These are phyloP conservation scores for Malthinus flaveolus DNA, from an alignment of 2,888 invertebrate genomes.

Conservation along the genomic window DNA sequence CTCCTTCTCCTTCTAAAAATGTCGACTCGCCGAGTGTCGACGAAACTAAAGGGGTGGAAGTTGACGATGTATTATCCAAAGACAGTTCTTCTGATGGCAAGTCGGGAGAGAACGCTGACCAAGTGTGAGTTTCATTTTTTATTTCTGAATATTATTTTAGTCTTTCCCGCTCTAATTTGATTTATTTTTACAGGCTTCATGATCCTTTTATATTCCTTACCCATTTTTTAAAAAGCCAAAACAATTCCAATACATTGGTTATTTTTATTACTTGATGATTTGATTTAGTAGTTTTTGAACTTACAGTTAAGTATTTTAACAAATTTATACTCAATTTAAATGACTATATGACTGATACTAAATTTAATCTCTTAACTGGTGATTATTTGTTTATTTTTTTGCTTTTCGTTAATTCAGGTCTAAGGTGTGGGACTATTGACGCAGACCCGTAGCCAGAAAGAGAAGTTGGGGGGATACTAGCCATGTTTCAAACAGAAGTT, in stretches of 20 bases:
- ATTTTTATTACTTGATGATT: too few relatives aligned
- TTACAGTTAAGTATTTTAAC: too few relatives aligned
- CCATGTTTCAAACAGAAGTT: too few relatives aligned
- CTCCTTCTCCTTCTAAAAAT: conserved; percentile 39
- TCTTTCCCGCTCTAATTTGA: conserved; percentile 31
- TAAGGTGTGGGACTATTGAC: too few relatives aligned
- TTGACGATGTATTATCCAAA: not conserved
- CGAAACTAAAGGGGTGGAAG: conserved; percentile 1
- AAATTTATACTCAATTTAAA: too few relatives aligned
- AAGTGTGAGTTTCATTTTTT: conserved; percentile 35
- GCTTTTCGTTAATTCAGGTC: too few relatives aligned
- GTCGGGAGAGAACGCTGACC: conserved; percentile 15
- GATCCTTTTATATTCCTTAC: conserved; percentile 23
- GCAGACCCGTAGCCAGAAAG: too few relatives aligned
- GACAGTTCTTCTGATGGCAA: not conserved
- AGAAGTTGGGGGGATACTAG: too few relatives aligned
- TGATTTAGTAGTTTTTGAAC: too few relatives aligned
- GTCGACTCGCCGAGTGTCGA: conserved; percentile 17
- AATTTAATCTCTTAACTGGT: too few relatives aligned
- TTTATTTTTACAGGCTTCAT: conserved; percentile 36
- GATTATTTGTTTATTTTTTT: too few relatives aligned
- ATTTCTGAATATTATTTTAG: conserved; percentile 12
- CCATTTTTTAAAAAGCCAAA: conserved; percentile 32
- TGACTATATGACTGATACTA: too few relatives aligned
- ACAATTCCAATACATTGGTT: conserved; percentile 43